These are phyloP conservation scores for Cyclargus thomasi DNA, from an alignment of 1,140 invertebrate species.

Conservation along the genomic window DNA sequence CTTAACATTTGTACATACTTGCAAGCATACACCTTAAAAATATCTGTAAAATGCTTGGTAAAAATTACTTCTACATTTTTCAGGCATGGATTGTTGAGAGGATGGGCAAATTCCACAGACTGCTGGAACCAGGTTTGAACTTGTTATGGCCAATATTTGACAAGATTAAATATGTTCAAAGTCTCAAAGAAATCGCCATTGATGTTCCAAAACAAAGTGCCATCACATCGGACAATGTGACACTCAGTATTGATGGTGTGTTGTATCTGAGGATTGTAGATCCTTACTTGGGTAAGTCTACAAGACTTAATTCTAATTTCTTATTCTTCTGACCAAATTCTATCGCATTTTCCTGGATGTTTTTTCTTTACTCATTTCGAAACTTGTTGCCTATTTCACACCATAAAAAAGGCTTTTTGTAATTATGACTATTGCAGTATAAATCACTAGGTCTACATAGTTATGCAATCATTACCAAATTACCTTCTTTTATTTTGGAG, in stretches of 20 bases:
- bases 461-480: no score
- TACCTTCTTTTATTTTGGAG: no score
- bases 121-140: slow-evolving; percentile 96
- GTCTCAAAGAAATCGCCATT: slow-evolving; percentile 99
- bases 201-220: slow-evolving; percentile 99
- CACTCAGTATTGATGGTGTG: slow-evolving; percentile 97
- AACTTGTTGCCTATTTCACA: no score
- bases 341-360: no score
- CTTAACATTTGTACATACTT: no score
- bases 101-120: slow-evolving; percentile 97
- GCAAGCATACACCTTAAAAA: no score
- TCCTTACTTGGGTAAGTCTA: slow-evolving; percentile 86
- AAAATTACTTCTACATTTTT: background rate
- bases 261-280: slow-evolving; percentile 95
- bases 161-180: slow-evolving; percentile 97
- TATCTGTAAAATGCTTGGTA: background rate
- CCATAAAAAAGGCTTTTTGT: no score
- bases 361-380: no score
- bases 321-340: no score
- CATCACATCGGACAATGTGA: slow-evolving; percentile 98
- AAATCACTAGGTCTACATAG: no score
- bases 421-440: no score
- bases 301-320: no score
- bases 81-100: slow-evolving; percentile 98
- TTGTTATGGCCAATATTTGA: slow-evolving; percentile 94